Evolutionary conservation across 2,888 invertebrate genomes (phyloP), one percentile per base, ranked within the genome.

Genomic region (Polyommatus iphigenia): DNA sequence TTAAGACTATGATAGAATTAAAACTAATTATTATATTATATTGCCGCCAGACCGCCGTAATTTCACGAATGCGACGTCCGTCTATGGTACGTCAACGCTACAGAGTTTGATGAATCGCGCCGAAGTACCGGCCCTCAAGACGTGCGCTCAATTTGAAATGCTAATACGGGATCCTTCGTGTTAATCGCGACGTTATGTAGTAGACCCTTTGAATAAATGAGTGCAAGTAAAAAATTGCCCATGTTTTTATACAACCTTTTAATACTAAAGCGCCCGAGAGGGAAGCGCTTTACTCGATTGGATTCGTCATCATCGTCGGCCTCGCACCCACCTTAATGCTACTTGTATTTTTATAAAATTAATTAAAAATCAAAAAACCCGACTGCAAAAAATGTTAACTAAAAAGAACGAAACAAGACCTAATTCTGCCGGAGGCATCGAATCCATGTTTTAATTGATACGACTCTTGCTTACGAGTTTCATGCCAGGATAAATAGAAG

Each of bases 121-220:
- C 29, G 71, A 71, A 77, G 72, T 24, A 77, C 57, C 71, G 67
- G 71, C 76, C 62, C 76, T 76, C 73, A 79, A 82, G 79, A 79
- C 82, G 84, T 80, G 78, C 76, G 77, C 77, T 79, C 79, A 77
- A 86, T 87, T 87, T 87, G 86, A 86, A 87, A 88, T 88, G 86
- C 87, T 87, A 88, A 88, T 88, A 87, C 87, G 85, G 84, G 85
- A 85, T 85, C 85, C 82, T 82, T 87, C 87, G 86, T 76, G 78
- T 79, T 81, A 80, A 79, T 79, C 78, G 77, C 78, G 71, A 81
- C 78, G 79, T 80, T 72, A 78, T 62, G 57, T 72, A 24, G 24
- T 50, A 59, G 78, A 77, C 76, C 54, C 72, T 78, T 77, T 81
- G 81, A 80, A 80, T 81, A 81, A 81, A 81, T 81, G 81, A 81